Evolutionary conservation across 2,113 vertebrate genomes (phyloP).

Genomic region (Spermophilus dauricus): DNA sequence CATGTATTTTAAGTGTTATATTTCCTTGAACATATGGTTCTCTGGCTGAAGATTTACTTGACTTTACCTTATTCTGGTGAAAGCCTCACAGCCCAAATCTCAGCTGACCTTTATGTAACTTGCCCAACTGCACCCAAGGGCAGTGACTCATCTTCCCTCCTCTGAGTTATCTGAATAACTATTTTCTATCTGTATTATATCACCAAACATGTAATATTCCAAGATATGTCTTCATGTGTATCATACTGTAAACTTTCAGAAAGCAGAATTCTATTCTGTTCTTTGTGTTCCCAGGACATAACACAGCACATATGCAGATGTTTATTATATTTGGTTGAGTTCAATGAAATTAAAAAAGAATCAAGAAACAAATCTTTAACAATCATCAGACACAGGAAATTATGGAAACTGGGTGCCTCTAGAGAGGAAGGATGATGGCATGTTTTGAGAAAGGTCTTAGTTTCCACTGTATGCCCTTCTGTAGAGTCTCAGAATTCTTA

Average conservation of each 20-base stretch:
- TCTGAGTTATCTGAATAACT: not conserved
- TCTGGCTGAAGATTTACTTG: not conserved
- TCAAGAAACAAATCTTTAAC: constrained; percentile 47
- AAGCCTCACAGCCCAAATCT: not conserved
- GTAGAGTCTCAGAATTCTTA: not conserved
- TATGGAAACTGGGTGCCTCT: not conserved
- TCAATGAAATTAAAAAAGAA: not conserved
- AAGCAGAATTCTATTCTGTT: not conserved
- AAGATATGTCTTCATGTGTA: not conserved
- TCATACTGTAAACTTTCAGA: not conserved
- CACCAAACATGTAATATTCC: not conserved
- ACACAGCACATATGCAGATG: not conserved
- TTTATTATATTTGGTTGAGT: not conserved
- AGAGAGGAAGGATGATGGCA: not conserved
- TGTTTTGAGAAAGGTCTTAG: not conserved
- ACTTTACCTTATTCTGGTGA: not conserved
- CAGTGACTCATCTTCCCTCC: not conserved
- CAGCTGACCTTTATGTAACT: not conserved
- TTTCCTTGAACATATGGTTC: not conserved
- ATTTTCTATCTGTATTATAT: not conserved
- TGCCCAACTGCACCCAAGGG: not conserved
- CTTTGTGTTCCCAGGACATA: not conserved
- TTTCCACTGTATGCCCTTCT: not conserved
- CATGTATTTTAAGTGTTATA: not conserved
- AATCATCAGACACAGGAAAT: not conserved